phyloP scores from a whole-genome alignment of 2,113 vertebrate genomes.

The Pardalotus punctatus region DNA sequence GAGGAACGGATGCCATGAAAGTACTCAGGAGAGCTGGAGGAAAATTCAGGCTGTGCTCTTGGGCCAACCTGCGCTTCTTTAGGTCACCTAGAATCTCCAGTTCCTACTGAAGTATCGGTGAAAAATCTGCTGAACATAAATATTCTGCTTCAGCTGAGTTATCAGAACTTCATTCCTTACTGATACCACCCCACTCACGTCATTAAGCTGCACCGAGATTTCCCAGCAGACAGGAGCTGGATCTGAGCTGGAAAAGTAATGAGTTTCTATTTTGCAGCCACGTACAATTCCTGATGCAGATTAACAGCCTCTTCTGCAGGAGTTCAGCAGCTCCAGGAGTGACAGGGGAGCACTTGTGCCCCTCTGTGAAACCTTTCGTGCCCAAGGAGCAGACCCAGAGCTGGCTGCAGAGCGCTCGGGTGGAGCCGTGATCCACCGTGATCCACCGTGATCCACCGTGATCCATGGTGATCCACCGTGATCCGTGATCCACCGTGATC shows the following conservation, averaged over 20 bases:
- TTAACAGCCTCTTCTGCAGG: background rate
- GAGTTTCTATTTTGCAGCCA: background rate
- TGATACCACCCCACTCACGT: background rate
- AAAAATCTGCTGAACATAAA: background rate
- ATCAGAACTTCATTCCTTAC: background rate
- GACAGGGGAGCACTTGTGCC: background rate
- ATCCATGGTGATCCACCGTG: too few relatives aligned
- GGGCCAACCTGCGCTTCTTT: background rate
- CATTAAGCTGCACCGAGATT: background rate
- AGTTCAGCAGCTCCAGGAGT: background rate
- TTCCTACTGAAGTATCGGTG: fast-evolving
- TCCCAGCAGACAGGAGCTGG: background rate
- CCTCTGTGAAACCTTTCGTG: background rate
- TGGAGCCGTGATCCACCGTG: too few relatives aligned
- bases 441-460: too few relatives aligned
- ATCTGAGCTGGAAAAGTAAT: background rate
- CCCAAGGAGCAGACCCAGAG: background rate
- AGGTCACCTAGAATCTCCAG: background rate
- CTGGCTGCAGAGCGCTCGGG: background rate
- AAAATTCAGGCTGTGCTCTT: background rate
- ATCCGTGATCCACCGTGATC: too few relatives aligned
- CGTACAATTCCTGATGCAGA: background rate
- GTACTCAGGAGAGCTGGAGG: background rate
- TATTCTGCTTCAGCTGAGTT: background rate
- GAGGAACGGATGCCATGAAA: fast-evolving